A percentile compares a stretch with the other conserved stretches of the same genome.
Conservation (phyloP, 37 sponge, comb jelly and placozoan genomes). For the Mnemiopsis leidyi region DNA sequence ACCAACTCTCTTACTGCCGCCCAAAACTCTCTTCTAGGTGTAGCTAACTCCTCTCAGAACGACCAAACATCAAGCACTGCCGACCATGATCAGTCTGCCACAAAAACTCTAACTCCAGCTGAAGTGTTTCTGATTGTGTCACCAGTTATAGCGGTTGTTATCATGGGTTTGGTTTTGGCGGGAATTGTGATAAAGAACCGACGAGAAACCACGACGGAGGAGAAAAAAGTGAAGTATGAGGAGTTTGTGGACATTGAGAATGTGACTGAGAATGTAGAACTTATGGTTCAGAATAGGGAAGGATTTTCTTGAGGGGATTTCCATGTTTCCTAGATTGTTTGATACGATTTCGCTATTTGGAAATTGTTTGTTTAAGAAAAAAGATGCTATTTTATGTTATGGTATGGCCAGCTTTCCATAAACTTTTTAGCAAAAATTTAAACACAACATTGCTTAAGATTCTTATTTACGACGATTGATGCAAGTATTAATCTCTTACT, state of each 20-base stretch:
- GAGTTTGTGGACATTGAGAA: background rate
- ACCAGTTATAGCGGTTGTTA: background rate
- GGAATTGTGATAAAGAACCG: background rate
- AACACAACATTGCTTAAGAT: too few relatives aligned
- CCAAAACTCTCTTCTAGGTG: background rate
- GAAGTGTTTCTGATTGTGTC: background rate
- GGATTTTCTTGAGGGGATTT: background rate
- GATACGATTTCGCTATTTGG: too few relatives aligned
- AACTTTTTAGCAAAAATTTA: too few relatives aligned
- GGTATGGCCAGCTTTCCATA: too few relatives aligned
- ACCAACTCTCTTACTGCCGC: background rate
- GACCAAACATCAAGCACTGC: background rate
- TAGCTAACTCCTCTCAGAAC: background rate
- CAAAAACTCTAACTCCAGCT: background rate
- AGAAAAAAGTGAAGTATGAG: background rate
- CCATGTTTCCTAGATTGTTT: too few relatives aligned
- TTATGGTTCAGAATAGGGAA: background rate
- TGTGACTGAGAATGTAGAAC: background rate
- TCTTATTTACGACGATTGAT: too few relatives aligned
- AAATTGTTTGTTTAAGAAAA: too few relatives aligned
- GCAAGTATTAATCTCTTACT: too few relatives aligned
- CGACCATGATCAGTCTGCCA: background rate
- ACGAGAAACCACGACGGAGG: background rate
- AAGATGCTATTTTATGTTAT: too few relatives aligned
- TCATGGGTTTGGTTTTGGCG: background rate